Evolutionary conservation across 2,888 invertebrate species (phyloP).

Genomic region (Chesias legatella): DNA sequence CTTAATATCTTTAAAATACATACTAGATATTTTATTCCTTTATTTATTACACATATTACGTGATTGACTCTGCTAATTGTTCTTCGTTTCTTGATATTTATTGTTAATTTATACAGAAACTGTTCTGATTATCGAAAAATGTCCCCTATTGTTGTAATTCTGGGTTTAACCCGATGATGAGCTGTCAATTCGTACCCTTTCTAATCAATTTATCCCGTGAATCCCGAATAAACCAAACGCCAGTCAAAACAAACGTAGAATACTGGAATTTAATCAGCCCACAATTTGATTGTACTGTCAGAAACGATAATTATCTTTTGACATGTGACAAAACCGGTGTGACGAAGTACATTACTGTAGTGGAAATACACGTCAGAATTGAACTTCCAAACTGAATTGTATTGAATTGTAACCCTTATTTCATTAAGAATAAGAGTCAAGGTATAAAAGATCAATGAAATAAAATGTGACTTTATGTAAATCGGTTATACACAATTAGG

Average conservation of each 20-base stretch:
- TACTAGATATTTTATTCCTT: no score
- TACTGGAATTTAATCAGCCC: slow-evolving; percentile 29
- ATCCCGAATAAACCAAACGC: slow-evolving; percentile 6
- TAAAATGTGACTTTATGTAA: slow-evolving; percentile 6
- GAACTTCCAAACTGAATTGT: not conserved
- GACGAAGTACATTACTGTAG: slow-evolving; percentile 33
- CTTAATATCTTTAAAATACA: no score
- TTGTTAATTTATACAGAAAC: no score
- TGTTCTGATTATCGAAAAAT: no score
- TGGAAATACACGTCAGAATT: slow-evolving; percentile 15
- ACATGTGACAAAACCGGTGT: slow-evolving; percentile 38
- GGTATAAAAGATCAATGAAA: not conserved
- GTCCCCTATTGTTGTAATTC: no score
- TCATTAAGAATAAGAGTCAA: not conserved
- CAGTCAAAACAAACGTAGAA: slow-evolving; percentile 5
- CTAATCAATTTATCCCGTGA: slow-evolving; percentile 7
- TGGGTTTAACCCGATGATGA: no score
- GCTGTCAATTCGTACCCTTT: not conserved
- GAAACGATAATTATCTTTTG: slow-evolving; percentile 39
- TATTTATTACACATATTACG: no score
- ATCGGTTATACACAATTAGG: slow-evolving; percentile 29
- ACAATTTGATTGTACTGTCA: slow-evolving; percentile 35
- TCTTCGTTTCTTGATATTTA: no score
- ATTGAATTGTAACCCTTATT: slow-evolving; percentile 11
- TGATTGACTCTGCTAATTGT: no score